Percentiles rank a stretch among this genome's conserved stretches.
These are phyloP conservation scores for Synanthedon myopaeformis DNA, from an alignment of 2,888 invertebrate genomes.

Conservation along the genomic window DNA sequence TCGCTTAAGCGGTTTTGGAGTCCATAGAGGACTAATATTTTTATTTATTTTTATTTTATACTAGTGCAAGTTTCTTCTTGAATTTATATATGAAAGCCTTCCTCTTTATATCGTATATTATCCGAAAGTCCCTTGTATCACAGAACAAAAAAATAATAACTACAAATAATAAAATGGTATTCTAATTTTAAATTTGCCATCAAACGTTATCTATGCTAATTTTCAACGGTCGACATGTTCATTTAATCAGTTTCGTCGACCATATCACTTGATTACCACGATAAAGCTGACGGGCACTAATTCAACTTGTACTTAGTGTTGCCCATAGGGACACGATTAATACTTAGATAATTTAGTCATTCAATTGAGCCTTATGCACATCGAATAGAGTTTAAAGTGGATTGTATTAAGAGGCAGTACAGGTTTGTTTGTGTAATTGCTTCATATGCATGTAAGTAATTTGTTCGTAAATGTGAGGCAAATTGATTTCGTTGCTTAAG, in stretches of 20 bases:
- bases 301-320: conserved; percentile 5
- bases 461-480: not conserved
- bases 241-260: conserved; percentile 1
- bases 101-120: no score
- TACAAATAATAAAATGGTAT: no score
- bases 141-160: no score
- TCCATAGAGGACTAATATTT: no score
- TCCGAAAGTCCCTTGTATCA: no score
- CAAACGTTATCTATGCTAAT: not conserved
- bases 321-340: not conserved
- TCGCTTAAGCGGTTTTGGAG: no score
- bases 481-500: not conserved
- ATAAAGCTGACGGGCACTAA: conserved; percentile 24
- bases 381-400: not conserved
- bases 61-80: no score
- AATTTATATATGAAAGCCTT: no score
- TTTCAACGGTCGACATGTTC: not conserved
- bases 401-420: not conserved
- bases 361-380: not conserved
- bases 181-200: no score
- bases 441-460: not conserved
- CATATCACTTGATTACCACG: conserved; percentile 23
- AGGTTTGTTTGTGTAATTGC: not conserved
- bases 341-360: not conserved
- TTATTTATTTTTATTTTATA: no score